Evolutionary conservation across 2,113 vertebrate genomes (phyloP), one percentile per base, ranked within the genome.

Genomic region (Heterotilapia buettikoferi): DNA sequence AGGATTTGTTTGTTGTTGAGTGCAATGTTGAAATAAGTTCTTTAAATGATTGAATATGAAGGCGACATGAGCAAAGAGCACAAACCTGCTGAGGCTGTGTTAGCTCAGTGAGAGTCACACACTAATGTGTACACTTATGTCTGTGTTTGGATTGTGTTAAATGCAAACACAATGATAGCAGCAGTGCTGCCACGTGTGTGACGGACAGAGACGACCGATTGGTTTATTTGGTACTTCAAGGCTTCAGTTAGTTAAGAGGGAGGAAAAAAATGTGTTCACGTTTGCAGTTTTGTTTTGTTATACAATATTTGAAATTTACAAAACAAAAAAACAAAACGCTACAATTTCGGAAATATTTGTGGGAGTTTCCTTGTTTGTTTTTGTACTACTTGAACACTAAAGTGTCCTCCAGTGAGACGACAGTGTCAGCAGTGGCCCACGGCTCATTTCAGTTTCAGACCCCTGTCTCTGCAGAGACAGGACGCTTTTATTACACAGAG

Each of bases 191-290:
- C 26, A 59, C 26, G 3, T 31, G 50, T 53, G 57, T 31, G 57
- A 13, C 11, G 0, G 26, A 14, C 11, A 0, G 0, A 61, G 26
- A 31, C 13, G 8, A 10, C 26, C 1, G 3, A 18, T 2, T 2
- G 0, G 5, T 61, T 31, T 1, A 18, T 61, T 6, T 61, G 57
- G 0, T 6, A 3, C 16, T 33, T 19, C 57, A 10, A 33, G 57
- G 57, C 57, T 61, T 10, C 57, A 19, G 57, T 19, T 1, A 61
- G 57, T 31, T 61, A 19, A 61, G 26, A 1, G 56, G 56, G 57
- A 59, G 14, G 57, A 5, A 59, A 16, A 26, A 31, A 61, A 10
- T 18, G 57, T 31, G 57, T 31, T 61, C 26, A 61, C 1, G 7
- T 57, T 52, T 52, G 7, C 36, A 38, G 9, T 47, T 54, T 54